Base-by-base conservation (phyloP, 2,888 invertebrate genomes). In the Parnassius apollo region DNA sequence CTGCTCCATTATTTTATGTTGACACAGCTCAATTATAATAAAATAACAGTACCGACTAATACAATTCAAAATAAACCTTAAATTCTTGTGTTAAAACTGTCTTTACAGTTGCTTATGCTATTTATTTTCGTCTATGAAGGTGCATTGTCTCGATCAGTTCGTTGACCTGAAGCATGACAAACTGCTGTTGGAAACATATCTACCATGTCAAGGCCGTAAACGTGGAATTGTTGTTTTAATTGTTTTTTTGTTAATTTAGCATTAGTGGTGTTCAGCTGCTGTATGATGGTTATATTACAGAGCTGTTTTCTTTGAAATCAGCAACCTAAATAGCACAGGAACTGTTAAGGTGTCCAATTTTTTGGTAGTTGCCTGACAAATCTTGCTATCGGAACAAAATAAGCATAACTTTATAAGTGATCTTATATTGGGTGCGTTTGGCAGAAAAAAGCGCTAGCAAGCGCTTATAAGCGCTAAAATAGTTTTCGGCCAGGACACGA, bases 71-170 rank as follows among this genome's bases (percentile, higher is more conserved):
- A 52, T 57, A 13, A 48, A 59, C 56, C 48, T 57, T 53, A 57
- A 12, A 0, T 2, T 3, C 18, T 2, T 11, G n/a, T 11, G 0
- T 35, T 64, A 61, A 54, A 57, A 56, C 25, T 48, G 42, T 9
- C 44, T 59, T 59, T 64, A 11, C 56, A 42, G 8, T 56, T 11
- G 9, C 1, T 12, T 48, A 46, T 10, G 10, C 12, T 55, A 18
- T 49, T 63, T 63, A 49, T 59, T 62, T 57, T 52, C 63, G 59
- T 64, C 62, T 48, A 60, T 61, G 58, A 61, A 67, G 62, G 63
- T 60, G 65, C 65, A 68, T 68, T 66, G 68, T 66, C 59, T 63
- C 35, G 57, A 57, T 54, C 45, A 45, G 56, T 57, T 66, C 65
- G 50, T 48, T 66, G 63, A 65, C 63, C 65, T 51, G 10, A 11